Evolutionary conservation across 2,888 invertebrate genomes (phyloP).

Genomic region (Tinea trinotella): DNA sequence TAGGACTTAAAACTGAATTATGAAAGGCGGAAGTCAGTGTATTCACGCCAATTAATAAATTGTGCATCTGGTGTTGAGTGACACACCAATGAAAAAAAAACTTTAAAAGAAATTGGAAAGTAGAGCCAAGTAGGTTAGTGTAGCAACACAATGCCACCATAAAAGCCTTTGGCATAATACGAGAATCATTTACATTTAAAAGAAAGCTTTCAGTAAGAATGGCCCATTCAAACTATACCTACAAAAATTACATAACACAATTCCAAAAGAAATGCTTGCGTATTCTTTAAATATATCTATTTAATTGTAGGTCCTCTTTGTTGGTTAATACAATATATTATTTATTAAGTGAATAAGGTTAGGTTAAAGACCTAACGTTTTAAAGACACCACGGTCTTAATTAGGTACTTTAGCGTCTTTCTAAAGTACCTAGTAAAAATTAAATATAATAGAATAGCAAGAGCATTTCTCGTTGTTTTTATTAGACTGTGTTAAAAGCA

Average conservation of each 20-base stretch:
- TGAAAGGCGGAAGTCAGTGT: not conserved
- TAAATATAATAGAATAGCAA: too few species aligned
- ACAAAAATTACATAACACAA: constrained; percentile 4
- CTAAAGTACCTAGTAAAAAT: too few species aligned
- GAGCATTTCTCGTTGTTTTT: too few species aligned
- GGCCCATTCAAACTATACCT: not conserved
- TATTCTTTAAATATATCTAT: too few species aligned
- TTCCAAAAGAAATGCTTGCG: too few species aligned
- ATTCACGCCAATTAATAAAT: constrained; percentile 10
- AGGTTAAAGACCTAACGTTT: too few species aligned
- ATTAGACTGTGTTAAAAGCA: not conserved
- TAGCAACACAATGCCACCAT: constrained; percentile 14
- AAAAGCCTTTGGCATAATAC: constrained; percentile 17
- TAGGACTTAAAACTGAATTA: too few species aligned
- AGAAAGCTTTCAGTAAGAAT: constrained; percentile 10
- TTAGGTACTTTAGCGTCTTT: too few species aligned
- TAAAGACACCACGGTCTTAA: too few species aligned
- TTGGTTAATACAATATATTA: too few species aligned
- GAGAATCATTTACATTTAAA: constrained; percentile 17
- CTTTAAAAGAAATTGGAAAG: constrained; percentile 8
- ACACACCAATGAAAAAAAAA: not conserved
- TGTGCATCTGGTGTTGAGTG: not conserved
- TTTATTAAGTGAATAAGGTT: too few species aligned
- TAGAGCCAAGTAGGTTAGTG: constrained; percentile 16
- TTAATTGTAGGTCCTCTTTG: too few species aligned